phyloP scores from a whole-genome alignment of 2,113 vertebrate genomes.

The Epinephelus moara region DNA sequence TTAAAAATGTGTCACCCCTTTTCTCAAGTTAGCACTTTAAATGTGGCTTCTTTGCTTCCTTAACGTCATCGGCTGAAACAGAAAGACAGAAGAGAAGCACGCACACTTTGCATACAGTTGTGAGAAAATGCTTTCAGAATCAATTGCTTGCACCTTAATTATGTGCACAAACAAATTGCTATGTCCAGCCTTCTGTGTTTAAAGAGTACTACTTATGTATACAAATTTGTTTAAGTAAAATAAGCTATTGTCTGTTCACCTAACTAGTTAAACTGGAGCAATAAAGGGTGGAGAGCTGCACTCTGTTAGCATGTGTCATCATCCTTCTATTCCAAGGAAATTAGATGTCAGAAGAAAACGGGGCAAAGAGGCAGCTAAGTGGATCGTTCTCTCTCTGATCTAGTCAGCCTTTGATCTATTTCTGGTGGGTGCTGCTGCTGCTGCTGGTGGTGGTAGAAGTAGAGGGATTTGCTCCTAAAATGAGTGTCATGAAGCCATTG shows the following conservation, averaged over 20 bases:
- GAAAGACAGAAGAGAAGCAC: not conserved
- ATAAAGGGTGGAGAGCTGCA: conserved; percentile 4
- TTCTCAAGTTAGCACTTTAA: not conserved
- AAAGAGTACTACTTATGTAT: not conserved
- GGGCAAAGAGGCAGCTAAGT: conserved; percentile 63
- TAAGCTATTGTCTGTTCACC: conserved; percentile 6
- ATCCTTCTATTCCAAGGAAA: conserved; percentile 56
- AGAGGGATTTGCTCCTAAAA: conserved; percentile 52
- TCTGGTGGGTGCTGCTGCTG: conserved; percentile 39
- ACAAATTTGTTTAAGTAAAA: conserved; percentile 1
- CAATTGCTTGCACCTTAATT: not conserved
- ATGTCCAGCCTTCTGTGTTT: not conserved
- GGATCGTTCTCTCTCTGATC: conserved; percentile 65
- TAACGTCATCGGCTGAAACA: not conserved
- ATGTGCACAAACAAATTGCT: not conserved
- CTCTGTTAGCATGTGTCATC: conserved; percentile 30
- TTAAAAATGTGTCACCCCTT: not conserved
- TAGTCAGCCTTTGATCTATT: conserved; percentile 74
- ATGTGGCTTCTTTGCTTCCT: not conserved
- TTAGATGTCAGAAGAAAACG: conserved; percentile 62
- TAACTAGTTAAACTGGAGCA: conserved; percentile 26
- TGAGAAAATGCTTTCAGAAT: not conserved
- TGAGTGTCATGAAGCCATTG: conserved; percentile 37
- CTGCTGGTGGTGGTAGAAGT: conserved; percentile 44
- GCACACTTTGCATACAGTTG: not conserved